Evolutionary conservation across 2,797 vertebrate genomes (phyloP).

Genomic region (Channallabes apus): DNA sequence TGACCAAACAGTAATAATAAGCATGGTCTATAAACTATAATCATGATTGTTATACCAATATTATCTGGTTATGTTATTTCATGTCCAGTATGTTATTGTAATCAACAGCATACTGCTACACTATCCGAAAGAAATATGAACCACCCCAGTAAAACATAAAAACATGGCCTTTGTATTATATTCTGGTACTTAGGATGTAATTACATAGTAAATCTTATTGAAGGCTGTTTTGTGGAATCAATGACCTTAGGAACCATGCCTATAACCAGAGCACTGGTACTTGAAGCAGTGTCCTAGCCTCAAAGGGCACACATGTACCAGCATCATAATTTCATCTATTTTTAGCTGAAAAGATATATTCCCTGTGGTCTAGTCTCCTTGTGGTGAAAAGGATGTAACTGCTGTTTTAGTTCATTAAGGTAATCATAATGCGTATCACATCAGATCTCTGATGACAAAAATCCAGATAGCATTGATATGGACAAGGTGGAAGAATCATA

Average conservation of each 20-base stretch:
- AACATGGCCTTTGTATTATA: constrained; percentile 36
- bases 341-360: constrained; percentile 35
- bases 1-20: not conserved
- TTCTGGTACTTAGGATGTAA: constrained; percentile 52
- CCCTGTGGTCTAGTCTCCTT: constrained; percentile 9
- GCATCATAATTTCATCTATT: constrained; percentile 35
- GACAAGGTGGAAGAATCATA: constrained; percentile 36
- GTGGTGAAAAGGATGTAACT: constrained; percentile 20
- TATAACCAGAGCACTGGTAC: constrained; percentile 21
- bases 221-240: constrained; percentile 47
- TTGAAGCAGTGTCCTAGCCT: constrained; percentile 42
- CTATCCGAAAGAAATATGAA: constrained; percentile 39
- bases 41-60: constrained; percentile 20
- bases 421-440: constrained; percentile 40
- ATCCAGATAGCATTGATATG: constrained; percentile 27
- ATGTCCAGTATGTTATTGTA: not conserved
- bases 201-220: constrained; percentile 55
- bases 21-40: constrained; percentile 1
- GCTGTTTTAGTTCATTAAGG: constrained; percentile 36
- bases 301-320: constrained; percentile 29
- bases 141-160: constrained; percentile 44
- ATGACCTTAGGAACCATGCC: constrained; percentile 45
- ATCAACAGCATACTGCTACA: constrained; percentile 22
- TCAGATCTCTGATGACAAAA: constrained; percentile 36
- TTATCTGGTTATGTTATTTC: constrained; percentile 7